Evolutionary conservation across 2,888 invertebrate species (phyloP).

Genomic region (Drosophila lutescens): DNA sequence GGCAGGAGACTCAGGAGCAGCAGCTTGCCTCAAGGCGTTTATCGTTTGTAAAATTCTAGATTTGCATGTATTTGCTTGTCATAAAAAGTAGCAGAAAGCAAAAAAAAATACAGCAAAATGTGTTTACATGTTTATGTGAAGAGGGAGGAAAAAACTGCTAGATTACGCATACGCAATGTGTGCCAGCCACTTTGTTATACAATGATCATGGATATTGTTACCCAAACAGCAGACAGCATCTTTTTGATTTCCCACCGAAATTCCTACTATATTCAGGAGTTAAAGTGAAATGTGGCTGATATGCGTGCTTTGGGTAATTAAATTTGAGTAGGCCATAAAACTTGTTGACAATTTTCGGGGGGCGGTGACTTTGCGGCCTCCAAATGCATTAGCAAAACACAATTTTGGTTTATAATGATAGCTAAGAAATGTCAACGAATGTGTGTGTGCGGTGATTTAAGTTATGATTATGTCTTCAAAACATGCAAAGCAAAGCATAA

Average conservation of each 20-base stretch:
- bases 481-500: constrained; percentile 17
- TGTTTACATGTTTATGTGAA: constrained; percentile 71
- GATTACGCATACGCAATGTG: constrained; percentile 72
- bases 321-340: constrained; percentile 46
- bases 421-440: constrained; percentile 54
- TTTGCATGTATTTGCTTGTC: constrained; percentile 77
- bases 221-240: constrained; percentile 9
- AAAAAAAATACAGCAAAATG: constrained; percentile 56
- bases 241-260: constrained; percentile 1
- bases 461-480: constrained; percentile 22
- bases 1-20: constrained; percentile 37
- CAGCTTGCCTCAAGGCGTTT: constrained; percentile 75
- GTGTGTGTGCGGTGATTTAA: constrained; percentile 48
- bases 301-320: constrained; percentile 51
- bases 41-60: constrained; percentile 78
- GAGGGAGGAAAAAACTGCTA: constrained; percentile 49
- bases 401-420: constrained; percentile 51
- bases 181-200: constrained; percentile 65
- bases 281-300: constrained; percentile 6
- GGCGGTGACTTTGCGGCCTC: constrained; percentile 19
- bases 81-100: constrained; percentile 51
- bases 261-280: constrained; percentile 9
- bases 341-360: constrained; percentile 27
- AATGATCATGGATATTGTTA: constrained; percentile 31
- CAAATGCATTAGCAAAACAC: constrained; percentile 32